Conservation (phyloP, 2,888 invertebrate species). For the Rhagonycha fulva region DNA sequence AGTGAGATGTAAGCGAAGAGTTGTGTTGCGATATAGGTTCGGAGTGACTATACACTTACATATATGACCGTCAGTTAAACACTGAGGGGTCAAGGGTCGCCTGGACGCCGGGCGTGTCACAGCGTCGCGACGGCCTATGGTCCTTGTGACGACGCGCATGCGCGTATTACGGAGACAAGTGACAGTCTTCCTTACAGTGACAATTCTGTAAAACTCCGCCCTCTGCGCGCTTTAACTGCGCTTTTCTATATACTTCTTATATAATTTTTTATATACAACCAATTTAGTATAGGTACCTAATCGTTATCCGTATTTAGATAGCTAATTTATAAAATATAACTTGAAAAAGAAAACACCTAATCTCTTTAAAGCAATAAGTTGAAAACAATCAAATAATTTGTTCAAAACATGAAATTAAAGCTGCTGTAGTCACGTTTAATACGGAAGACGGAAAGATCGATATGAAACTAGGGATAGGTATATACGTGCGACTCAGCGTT, state of each 20-base stretch:
- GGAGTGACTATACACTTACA: conserved; percentile 33
- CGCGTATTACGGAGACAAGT: conserved; percentile 52
- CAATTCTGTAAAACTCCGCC: conserved; percentile 52
- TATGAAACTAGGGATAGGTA: conserved; percentile 14
- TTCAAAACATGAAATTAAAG: conserved; percentile 19
- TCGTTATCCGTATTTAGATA: neutral
- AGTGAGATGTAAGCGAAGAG: neutral
- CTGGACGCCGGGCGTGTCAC: conserved; percentile 55
- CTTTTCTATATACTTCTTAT: conserved; percentile 21
- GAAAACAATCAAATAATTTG: conserved; percentile 12
- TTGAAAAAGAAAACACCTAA: neutral
- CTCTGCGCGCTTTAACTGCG: conserved; percentile 42
- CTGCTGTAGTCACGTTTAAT: conserved; percentile 15
- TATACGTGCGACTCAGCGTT: conserved; percentile 17
- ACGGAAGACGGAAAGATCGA: conserved; percentile 24
- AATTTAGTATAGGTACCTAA: neutral
- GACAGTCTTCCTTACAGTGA: conserved; percentile 55
- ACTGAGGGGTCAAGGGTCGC: conserved; percentile 56
- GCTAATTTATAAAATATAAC: neutral
- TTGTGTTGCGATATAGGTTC: conserved; percentile 3
- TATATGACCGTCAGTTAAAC: conserved; percentile 48
- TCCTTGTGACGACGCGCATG: conserved; percentile 51
- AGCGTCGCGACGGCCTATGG: conserved; percentile 55
- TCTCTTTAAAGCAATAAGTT: neutral
- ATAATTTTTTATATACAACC: neutral